Percentiles rank a stretch among this genome's conserved stretches.
These are phyloP conservation scores for Raphicerus campestris DNA, from an alignment of 2,113 vertebrate species.

Conservation along the genomic window DNA sequence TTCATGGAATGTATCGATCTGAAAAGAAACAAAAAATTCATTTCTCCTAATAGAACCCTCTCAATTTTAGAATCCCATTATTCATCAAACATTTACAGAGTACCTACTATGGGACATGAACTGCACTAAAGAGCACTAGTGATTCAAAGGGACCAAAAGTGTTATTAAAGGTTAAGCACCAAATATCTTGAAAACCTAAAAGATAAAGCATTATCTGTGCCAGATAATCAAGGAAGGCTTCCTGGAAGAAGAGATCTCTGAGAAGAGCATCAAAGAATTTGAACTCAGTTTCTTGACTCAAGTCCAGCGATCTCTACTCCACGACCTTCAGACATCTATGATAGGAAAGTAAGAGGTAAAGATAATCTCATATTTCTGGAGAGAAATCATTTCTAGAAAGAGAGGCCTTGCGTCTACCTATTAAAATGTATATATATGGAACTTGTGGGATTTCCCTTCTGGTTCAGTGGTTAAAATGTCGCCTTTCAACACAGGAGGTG, in stretches of 20 bases:
- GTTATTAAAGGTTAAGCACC: not conserved
- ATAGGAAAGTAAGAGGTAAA: not conserved
- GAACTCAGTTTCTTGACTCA: not conserved
- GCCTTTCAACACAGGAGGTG: not conserved
- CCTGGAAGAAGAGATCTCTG: not conserved
- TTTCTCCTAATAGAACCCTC: not conserved
- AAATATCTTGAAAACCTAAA: not conserved
- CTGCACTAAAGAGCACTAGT: not conserved
- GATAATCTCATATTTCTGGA: not conserved
- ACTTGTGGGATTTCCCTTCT: not conserved
- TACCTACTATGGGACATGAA: not conserved
- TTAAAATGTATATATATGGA: not conserved
- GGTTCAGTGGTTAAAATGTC: not conserved
- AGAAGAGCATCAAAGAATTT: not conserved
- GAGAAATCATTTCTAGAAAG: not conserved
- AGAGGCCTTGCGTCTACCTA: not conserved
- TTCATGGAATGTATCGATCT: not conserved
- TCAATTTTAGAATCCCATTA: not conserved
- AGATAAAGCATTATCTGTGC: not conserved
- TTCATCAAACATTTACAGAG: not conserved
- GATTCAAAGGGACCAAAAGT: not conserved
- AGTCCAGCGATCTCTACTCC: not conserved
- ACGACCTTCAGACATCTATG: not conserved
- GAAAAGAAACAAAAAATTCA: not conserved
- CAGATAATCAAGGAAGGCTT: not conserved